Evolutionary conservation across 2,113 vertebrate genomes (phyloP).

Genomic region (Psammodynastes pulverulentus): DNA sequence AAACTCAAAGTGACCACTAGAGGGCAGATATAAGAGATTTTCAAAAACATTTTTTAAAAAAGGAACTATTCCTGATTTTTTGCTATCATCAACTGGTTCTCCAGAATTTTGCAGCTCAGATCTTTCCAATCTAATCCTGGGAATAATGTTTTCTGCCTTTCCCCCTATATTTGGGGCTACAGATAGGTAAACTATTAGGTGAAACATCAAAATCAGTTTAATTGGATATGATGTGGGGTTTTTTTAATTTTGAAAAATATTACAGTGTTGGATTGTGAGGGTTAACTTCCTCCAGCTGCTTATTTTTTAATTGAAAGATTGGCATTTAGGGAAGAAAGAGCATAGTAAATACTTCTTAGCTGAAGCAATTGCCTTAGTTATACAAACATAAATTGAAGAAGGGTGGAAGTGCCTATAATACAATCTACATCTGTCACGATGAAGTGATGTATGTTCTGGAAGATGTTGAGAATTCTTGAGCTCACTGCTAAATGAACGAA

Average conservation of each 20-base stretch:
- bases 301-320: neutral
- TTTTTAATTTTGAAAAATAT: neutral
- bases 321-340: neutral
- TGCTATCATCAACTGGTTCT: no score
- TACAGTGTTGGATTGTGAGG: neutral
- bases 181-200: neutral
- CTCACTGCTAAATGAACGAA: neutral
- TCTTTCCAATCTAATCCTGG: no score
- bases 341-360: slow-evolving; percentile 1
- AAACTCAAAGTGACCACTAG: no score
- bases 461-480: slow-evolving; percentile 18
- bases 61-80: no score
- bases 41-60: no score
- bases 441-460: neutral
- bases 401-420: neutral
- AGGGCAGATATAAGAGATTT: no score
- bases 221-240: neutral
- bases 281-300: slow-evolving; percentile 5
- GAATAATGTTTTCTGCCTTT: neutral
- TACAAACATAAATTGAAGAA: neutral
- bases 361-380: slow-evolving; percentile 4
- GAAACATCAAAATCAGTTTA: neutral
- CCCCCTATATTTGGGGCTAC: neutral
- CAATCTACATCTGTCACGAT: neutral
- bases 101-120: neutral